Conservation (phyloP, 2,888 invertebrate species). For the Noctua comes region DNA sequence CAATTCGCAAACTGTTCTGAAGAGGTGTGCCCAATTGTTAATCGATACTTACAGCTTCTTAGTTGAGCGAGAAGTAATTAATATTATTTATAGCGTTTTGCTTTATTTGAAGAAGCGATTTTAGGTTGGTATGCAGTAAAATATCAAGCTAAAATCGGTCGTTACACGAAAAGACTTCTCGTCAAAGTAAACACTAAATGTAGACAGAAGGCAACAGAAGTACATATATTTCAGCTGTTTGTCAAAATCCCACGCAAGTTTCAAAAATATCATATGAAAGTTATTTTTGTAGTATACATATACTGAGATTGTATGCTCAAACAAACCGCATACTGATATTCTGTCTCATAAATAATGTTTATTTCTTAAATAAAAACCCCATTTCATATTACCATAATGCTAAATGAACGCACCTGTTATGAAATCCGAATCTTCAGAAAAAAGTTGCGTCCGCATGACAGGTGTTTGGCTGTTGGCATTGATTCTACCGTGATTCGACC, state of each 20-base stretch:
- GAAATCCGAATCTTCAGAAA: conserved; percentile 28
- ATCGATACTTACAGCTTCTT: conserved; percentile 49
- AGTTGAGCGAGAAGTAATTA: conserved; percentile 13
- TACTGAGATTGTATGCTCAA: conserved; percentile 7
- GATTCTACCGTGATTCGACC: conserved; percentile 82
- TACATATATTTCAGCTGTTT: conserved; percentile 14
- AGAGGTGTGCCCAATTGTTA: conserved; percentile 64
- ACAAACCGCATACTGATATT: conserved; percentile 4
- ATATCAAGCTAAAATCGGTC: background rate
- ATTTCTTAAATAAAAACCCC: background rate
- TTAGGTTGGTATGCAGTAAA: no score
- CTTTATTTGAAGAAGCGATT: background rate
- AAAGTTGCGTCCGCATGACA: conserved; percentile 66
- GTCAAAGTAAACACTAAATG: conserved; percentile 14
- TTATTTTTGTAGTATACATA: background rate
- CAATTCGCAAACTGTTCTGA: conserved; percentile 75
- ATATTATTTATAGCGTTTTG: background rate
- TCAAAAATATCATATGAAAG: conserved; percentile 17
- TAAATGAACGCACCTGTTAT: conserved; percentile 36
- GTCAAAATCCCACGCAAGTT: conserved; percentile 17
- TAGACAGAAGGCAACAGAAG: conserved; percentile 8
- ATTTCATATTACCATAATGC: background rate
- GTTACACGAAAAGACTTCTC: background rate
- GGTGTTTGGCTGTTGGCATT: conserved; percentile 84
- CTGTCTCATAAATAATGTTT: background rate